Percentiles rank a stretch among this genome's conserved stretches.
phyloP scores from a whole-genome alignment of 1,140 invertebrate genomes.

The Holcopasites calliopsidis region DNA sequence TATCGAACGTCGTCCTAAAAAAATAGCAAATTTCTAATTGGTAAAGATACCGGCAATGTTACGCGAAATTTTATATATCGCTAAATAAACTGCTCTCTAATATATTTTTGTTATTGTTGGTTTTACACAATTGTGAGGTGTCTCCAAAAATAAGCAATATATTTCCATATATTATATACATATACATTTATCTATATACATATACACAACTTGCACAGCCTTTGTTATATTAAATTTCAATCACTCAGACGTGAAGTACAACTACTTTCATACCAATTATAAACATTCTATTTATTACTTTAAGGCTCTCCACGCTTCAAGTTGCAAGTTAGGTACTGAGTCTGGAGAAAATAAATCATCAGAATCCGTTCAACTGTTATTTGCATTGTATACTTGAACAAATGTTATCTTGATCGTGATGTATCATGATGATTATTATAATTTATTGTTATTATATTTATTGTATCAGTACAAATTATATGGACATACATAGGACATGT shows the following conservation, averaged over 20 bases:
- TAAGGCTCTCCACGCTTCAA: slow-evolving; percentile 61
- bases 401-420: slow-evolving; percentile 36
- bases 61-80: slow-evolving; percentile 54
- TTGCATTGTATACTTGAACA: slow-evolving; percentile 47
- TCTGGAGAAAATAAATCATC: slow-evolving; percentile 42
- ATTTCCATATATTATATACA: slow-evolving; percentile 65
- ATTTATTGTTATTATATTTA: slow-evolving; percentile 46
- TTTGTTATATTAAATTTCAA: slow-evolving; percentile 61
- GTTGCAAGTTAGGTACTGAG: slow-evolving; percentile 60
- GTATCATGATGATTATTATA: slow-evolving; percentile 47
- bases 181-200: slow-evolving; percentile 47
- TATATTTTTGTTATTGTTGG: slow-evolving; percentile 50
- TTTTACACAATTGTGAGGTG: slow-evolving; percentile 52
- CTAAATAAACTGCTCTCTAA: slow-evolving; percentile 43
- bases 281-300: slow-evolving; percentile 68
- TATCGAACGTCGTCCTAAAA: slow-evolving; percentile 45
- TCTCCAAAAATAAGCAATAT: slow-evolving; percentile 56
- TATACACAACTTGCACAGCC: slow-evolving; percentile 55
- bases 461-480: slow-evolving; percentile 57
- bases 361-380: slow-evolving; percentile 66
- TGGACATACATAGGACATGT: no score
- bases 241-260: slow-evolving; percentile 70
- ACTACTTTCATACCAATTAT: slow-evolving; percentile 74
- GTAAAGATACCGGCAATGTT: slow-evolving; percentile 53
- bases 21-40: slow-evolving; percentile 63